These are phyloP conservation scores for Metellina segmentata DNA, from an alignment of 2,888 invertebrate genomes.

Conservation along the genomic window DNA sequence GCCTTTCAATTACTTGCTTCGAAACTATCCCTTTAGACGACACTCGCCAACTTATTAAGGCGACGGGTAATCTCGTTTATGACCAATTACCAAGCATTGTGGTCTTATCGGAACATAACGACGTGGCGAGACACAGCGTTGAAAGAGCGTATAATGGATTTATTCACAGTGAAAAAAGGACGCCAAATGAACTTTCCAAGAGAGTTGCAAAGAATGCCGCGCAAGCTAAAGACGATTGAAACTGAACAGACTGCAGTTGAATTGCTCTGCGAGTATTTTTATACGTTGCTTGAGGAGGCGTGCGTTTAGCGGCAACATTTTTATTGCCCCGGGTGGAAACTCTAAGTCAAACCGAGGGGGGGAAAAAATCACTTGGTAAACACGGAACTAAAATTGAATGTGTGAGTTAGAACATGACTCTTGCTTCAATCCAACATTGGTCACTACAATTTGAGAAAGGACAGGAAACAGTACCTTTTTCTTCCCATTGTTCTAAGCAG, in stretches of 20 bases:
- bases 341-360: neutral
- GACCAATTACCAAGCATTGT: conserved; percentile 39
- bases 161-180: neutral
- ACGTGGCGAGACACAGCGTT: neutral
- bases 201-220: neutral
- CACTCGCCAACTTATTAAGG: conserved; percentile 58
- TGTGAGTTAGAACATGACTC: neutral
- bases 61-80: conserved; percentile 54
- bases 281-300: neutral
- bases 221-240: neutral
- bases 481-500: too few relatives aligned
- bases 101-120: conserved; percentile 33
- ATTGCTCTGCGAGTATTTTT: neutral
- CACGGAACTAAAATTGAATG: neutral
- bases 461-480: too few relatives aligned
- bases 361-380: neutral
- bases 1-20: conserved; percentile 47
- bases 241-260: neutral
- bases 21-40: conserved; percentile 11
- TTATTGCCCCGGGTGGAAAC: neutral
- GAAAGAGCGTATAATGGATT: conserved; percentile 33
- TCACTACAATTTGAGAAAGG: too few relatives aligned
- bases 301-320: neutral
- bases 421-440: too few relatives aligned
- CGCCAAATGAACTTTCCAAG: neutral